phyloP scores from a whole-genome alignment of 2,797 vertebrate species.

The Cyprinella venusta region DNA sequence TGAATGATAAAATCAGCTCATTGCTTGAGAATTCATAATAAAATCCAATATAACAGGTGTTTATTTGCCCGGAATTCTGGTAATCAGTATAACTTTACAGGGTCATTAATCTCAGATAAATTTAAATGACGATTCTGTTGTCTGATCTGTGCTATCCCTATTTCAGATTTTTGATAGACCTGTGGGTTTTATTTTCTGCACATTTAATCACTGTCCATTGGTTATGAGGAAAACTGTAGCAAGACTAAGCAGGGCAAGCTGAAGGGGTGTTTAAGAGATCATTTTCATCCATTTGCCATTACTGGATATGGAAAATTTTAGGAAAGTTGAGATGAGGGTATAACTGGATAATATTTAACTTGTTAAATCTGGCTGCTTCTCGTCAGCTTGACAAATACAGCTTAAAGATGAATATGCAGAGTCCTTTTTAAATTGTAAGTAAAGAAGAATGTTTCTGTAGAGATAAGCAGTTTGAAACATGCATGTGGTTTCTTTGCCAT shows the following conservation, averaged over 20 bases:
- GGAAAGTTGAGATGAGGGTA: slow-evolving; percentile 62
- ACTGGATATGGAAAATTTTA: slow-evolving; percentile 60
- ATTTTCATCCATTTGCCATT: slow-evolving; percentile 57
- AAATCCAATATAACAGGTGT: background rate
- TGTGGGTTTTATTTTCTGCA: slow-evolving; percentile 57
- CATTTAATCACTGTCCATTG: slow-evolving; percentile 63
- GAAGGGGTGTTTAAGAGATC: background rate
- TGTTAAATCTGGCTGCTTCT: slow-evolving; percentile 65
- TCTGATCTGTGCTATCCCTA: background rate
- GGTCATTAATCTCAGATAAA: background rate
- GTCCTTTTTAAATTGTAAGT: slow-evolving; percentile 65
- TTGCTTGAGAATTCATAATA: background rate
- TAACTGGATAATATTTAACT: slow-evolving; percentile 71
- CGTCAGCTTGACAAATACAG: slow-evolving; percentile 58
- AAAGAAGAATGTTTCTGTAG: slow-evolving; percentile 37
- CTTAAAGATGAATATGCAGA: slow-evolving; percentile 61
- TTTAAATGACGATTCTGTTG: background rate
- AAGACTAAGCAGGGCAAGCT: background rate
- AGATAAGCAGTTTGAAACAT: slow-evolving; percentile 15
- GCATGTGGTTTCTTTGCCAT: background rate
- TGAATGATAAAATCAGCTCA: background rate
- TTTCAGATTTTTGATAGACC: slow-evolving; percentile 56
- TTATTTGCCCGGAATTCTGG: background rate
- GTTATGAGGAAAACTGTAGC: slow-evolving; percentile 51
- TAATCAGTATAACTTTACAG: background rate